Evolutionary conservation across 2,797 vertebrate genomes (phyloP).

Genomic region (Mico argentatus): DNA sequence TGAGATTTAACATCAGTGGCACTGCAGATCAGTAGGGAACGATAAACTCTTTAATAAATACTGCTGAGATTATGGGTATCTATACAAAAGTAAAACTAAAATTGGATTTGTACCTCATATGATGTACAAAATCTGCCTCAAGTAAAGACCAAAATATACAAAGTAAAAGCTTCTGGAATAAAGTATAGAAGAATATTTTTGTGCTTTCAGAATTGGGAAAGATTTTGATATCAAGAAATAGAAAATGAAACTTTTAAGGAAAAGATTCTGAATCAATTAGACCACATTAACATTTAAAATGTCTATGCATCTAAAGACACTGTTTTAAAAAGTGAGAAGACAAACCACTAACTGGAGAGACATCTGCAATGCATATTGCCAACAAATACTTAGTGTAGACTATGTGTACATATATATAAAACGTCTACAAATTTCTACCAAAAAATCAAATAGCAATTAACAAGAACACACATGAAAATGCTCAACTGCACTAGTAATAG

Average conservation of each 20-base stretch:
- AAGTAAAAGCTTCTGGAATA: neutral
- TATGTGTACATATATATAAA: neutral
- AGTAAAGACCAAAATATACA: neutral
- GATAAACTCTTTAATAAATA: neutral
- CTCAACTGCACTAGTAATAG: neutral
- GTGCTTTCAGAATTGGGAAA: neutral
- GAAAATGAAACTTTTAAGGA: neutral
- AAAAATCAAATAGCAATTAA: neutral
- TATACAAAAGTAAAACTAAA: neutral
- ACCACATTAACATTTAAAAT: slow-evolving; percentile 27
- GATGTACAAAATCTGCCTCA: neutral
- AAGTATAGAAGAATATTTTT: neutral
- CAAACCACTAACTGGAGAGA: neutral
- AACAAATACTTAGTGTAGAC: neutral
- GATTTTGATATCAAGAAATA: neutral
- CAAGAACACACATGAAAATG: neutral
- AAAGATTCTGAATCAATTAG: neutral
- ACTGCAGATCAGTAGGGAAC: neutral
- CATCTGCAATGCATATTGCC: neutral
- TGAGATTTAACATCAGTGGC: neutral
- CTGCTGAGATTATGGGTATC: neutral
- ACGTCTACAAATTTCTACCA: neutral
- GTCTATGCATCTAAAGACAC: neutral
- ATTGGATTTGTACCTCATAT: neutral
- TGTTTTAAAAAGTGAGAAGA: slow-evolving; percentile 1